Evolutionary conservation across 2,797 vertebrate genomes (phyloP).

Genomic region (Lepilemur septentrionalis): DNA sequence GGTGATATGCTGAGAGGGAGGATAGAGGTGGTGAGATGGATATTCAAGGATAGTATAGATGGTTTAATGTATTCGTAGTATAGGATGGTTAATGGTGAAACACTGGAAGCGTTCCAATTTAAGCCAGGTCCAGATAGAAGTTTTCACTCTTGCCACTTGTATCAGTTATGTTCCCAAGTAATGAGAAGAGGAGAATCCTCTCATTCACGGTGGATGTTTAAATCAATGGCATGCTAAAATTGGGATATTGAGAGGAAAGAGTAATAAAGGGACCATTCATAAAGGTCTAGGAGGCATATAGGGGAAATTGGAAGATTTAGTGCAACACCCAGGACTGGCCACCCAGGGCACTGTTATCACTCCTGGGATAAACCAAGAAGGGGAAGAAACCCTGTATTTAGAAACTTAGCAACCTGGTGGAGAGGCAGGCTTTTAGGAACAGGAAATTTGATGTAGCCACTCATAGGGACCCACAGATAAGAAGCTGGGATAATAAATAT

Average conservation of each 20-base stretch:
- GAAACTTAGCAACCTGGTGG: neutral
- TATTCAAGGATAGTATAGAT: neutral
- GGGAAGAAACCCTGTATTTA: neutral
- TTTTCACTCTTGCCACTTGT: neutral
- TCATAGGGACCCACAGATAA: neutral
- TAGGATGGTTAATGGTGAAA: neutral
- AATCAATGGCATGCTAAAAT: neutral
- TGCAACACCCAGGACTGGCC: neutral
- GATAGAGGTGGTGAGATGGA: neutral
- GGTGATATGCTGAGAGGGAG: neutral
- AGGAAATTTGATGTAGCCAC: neutral
- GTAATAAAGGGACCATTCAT: neutral
- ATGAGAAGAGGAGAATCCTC: too few relatives aligned
- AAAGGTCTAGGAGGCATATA: neutral
- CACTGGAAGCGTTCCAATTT: neutral
- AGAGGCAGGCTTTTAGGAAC: neutral
- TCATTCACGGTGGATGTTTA: too few relatives aligned
- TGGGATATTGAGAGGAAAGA: neutral
- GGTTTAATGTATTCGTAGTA: neutral
- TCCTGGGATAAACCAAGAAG: neutral
- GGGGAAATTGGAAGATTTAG: neutral
- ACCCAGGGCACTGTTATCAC: neutral
- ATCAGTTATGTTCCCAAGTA: neutral
- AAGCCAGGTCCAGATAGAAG: neutral
- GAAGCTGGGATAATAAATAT: neutral